phyloP scores from a whole-genome alignment of 35 echinoderm and acorn worm genomes.

The Stichopus chloronotus region DNA sequence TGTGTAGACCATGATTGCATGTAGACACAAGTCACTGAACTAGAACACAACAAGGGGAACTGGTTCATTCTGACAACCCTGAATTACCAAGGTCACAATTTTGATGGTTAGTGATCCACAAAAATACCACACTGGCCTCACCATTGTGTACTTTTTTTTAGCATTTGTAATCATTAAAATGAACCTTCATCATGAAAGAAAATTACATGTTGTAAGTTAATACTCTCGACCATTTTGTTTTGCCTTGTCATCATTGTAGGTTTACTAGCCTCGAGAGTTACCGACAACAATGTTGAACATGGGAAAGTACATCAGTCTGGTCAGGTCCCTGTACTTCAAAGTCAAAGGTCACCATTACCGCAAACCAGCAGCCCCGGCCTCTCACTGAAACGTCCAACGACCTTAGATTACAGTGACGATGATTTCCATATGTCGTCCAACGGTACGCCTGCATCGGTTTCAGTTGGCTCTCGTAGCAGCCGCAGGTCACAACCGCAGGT shows the following conservation, averaged over 20 bases:
- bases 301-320: background rate
- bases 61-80: no score
- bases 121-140: no score
- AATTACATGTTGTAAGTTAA: no score
- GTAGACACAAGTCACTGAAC: no score
- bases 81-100: no score
- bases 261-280: slow-evolving; percentile 11
- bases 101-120: no score
- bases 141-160: no score
- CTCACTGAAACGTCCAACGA: slow-evolving; percentile 37
- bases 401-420: slow-evolving; percentile 50
- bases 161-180: no score
- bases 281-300: background rate
- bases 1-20: no score
- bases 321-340: background rate
- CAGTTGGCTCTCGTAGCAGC: background rate
- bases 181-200: no score
- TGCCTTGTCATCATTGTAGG: background rate
- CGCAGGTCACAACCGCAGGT: background rate
- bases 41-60: no score
- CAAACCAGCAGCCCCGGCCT: background rate
- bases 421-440: slow-evolving; percentile 28
- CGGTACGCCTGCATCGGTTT: background rate
- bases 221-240: no score
- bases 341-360: background rate